Conservation (phyloP, 2,888 invertebrate species). For the Aspidapion aeneum region DNA sequence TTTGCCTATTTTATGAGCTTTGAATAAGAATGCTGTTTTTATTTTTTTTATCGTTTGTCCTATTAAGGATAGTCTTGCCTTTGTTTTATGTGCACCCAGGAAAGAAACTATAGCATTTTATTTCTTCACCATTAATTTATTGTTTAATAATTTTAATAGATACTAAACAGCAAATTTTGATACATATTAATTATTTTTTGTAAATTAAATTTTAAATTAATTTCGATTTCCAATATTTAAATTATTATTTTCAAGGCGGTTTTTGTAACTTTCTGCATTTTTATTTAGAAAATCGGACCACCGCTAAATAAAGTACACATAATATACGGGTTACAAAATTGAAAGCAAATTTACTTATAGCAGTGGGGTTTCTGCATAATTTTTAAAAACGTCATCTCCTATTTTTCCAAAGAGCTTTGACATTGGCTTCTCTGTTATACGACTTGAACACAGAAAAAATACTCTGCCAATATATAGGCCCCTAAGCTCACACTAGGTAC, state of each 20-base stretch:
- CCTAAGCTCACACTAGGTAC: too few relatives aligned
- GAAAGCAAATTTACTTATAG: not conserved
- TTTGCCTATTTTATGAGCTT: not conserved
- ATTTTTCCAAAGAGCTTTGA: too few relatives aligned
- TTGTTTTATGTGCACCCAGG: not conserved
- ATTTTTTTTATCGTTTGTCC: not conserved
- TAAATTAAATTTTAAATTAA: not conserved
- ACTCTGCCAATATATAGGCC: too few relatives aligned
- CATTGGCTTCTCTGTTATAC: too few relatives aligned
- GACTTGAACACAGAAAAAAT: too few relatives aligned
- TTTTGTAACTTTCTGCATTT: not conserved
- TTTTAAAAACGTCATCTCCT: too few relatives aligned
- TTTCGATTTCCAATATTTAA: not conserved
- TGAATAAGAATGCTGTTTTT: not conserved
- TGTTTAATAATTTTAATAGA: too few relatives aligned
- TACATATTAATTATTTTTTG: not conserved
- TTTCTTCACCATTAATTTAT: not conserved
- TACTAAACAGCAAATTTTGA: not conserved
- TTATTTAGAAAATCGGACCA: not conserved
- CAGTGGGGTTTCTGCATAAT: too few relatives aligned
- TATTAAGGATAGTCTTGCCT: not conserved
- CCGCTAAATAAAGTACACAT: not conserved
- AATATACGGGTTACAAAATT: not conserved
- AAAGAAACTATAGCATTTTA: not conserved
- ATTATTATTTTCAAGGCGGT: not conserved